Conservation (phyloP, 2,797 vertebrate genomes). For the Eulemur rubriventer region DNA sequence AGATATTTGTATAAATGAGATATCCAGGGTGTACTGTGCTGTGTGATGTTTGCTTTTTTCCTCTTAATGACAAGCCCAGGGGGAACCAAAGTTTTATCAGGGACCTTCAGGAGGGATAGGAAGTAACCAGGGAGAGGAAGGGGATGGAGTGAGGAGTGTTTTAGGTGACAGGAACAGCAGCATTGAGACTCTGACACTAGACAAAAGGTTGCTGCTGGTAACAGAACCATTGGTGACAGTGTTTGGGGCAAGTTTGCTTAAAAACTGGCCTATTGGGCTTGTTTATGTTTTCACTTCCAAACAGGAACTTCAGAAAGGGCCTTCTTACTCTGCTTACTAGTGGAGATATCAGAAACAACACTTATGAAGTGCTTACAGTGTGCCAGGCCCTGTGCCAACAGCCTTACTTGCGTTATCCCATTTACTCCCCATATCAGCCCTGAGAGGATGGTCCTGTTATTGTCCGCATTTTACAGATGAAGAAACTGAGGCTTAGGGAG, state of each 20-base stretch:
- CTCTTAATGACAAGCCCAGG: not conserved
- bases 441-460: not conserved
- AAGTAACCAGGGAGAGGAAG: not conserved
- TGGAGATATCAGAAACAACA: not conserved
- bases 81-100: not conserved
- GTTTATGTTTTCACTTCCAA: not conserved
- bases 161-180: not conserved
- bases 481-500: not conserved
- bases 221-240: not conserved
- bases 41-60: not conserved
- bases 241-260: not conserved
- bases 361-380: not conserved
- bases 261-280: not conserved
- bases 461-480: not conserved
- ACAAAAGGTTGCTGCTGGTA: not conserved
- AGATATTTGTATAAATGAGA: not conserved
- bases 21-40: not conserved
- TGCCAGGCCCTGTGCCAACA: not conserved
- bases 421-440: not conserved
- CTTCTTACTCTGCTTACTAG: not conserved
- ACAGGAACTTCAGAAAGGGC: not conserved
- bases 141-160: not conserved
- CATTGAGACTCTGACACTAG: not conserved
- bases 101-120: not conserved
- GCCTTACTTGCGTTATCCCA: not conserved